These are phyloP conservation scores for Acleris literana DNA, from an alignment of 2,888 invertebrate species.

Conservation along the genomic window DNA sequence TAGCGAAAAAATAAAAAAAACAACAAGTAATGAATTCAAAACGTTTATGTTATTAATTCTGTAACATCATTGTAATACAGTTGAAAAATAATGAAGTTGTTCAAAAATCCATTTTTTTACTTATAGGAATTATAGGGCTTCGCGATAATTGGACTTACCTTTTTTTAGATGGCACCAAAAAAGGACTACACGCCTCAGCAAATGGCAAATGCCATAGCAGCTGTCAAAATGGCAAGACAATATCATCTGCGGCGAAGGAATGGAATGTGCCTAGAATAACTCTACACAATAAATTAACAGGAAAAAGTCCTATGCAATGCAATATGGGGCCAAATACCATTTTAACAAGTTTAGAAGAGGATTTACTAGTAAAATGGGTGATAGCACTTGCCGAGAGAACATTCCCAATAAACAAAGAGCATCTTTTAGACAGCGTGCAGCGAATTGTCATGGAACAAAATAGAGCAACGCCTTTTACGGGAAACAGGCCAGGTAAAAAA, in stretches of 20 bases:
- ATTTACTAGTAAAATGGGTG: constrained; percentile 41
- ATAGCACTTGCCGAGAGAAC: background rate
- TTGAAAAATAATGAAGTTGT: too few relatives aligned
- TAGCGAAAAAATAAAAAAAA: too few relatives aligned
- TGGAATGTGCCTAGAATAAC: constrained; percentile 40
- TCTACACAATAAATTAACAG: constrained; percentile 37
- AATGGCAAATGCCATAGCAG: constrained; percentile 13
- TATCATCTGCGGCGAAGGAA: constrained; percentile 33
- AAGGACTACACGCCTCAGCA: constrained; percentile 10
- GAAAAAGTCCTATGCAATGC: constrained; percentile 38
- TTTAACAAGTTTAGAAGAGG: constrained; percentile 24
- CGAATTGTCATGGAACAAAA: background rate
- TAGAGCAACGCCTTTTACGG: background rate
- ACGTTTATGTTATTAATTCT: too few relatives aligned
- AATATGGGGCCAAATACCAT: constrained; percentile 32
- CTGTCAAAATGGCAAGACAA: constrained; percentile 12
- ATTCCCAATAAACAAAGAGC: constrained; percentile 12
- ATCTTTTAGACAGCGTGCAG: constrained; percentile 1
- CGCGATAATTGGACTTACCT: background rate
- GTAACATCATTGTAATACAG: too few relatives aligned
- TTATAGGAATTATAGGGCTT: background rate
- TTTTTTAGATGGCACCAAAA: constrained; percentile 11
- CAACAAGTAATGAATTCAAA: too few relatives aligned
- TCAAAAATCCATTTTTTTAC: too few relatives aligned
- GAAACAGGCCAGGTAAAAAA: too few relatives aligned